Conservation (phyloP, 2,888 invertebrate genomes). For the Sussaba pulchella region DNA sequence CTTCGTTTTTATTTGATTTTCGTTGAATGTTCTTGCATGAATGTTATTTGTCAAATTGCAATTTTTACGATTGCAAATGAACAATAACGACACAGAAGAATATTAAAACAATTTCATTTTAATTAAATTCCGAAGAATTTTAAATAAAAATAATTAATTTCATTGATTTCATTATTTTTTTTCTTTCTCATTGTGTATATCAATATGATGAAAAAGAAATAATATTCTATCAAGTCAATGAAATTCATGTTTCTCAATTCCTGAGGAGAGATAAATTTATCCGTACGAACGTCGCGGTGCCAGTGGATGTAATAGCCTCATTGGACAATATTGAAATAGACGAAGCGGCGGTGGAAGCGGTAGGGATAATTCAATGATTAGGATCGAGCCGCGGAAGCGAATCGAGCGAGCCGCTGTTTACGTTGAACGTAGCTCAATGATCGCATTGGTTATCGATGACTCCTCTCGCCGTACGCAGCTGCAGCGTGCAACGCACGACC, state of each 20-base stretch:
- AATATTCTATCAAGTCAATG: too few relatives aligned
- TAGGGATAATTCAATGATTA: constrained; percentile 58
- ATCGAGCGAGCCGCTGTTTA: constrained; percentile 48
- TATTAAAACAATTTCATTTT: too few relatives aligned
- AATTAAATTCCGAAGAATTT: too few relatives aligned
- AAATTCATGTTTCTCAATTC: neutral
- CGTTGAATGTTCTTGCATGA: too few relatives aligned
- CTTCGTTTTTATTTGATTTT: constrained; percentile 5
- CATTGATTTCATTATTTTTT: too few relatives aligned
- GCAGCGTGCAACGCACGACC: constrained; percentile 41
- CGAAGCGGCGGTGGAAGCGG: constrained; percentile 29
- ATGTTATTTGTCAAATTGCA: too few relatives aligned
- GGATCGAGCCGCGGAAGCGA: constrained; percentile 34
- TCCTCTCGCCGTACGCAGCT: constrained; percentile 46
- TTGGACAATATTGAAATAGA: constrained; percentile 14
- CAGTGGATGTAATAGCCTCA: constrained; percentile 8
- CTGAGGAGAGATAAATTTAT: neutral
- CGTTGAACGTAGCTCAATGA: constrained; percentile 54
- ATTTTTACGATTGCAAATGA: too few relatives aligned
- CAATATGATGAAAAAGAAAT: too few relatives aligned
- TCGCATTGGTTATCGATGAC: constrained; percentile 60
- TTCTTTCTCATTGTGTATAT: too few relatives aligned
- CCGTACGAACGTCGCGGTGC: neutral
- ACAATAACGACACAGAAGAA: too few relatives aligned
- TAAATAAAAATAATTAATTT: too few relatives aligned